Base-by-base conservation (phyloP, 2,888 invertebrate genomes). In the Morpho deidamia region DNA sequence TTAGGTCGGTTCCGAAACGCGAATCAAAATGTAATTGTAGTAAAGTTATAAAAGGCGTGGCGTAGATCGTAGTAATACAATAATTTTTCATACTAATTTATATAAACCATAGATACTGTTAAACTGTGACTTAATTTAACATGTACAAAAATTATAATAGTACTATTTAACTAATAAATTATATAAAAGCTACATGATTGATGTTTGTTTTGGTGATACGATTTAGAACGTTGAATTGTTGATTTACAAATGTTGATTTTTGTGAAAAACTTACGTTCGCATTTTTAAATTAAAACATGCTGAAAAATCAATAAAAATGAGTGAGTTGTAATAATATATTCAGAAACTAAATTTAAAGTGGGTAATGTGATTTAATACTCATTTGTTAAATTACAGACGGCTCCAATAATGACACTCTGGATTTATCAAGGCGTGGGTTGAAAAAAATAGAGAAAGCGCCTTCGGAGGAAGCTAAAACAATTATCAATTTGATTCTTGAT, bases 381-480 rank as follows among this genome's bases (percentile, higher is more conserved):
- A 59, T 3, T 55, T 46, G 59, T 66, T 61, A 61, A 42, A 33
- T 64, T 63, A 34, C 57, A 64, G 64, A 59, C 44, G 51, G 55
- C 42, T 57, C 62, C 44, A 81, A 75, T 65, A 78, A 74, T 62
- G 92, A 92, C 70, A 91, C 91, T 49, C 86, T 97, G 71, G 95
- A 97, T 87, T 90, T 96, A 66, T 94, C 95, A 60, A 93, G 93
- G 77, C 94, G 94, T 83, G 94, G 94, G 74, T 86, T 97, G 66
- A 96, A 95, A 79, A 96, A 95, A 91, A 91, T 97, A 70, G 92
- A 92, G 77, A 93, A 94, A 85, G 94, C 94, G 71, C 92, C 93
- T 61, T 84, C 91, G 51, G 92, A 93, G 57, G 94, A 95, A 78
- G 91, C 93, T 33, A 92, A 92, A 72, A 90, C 90, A 60, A 91